phyloP scores from a whole-genome alignment of 2,113 vertebrate species.

The Prionailurus bengalensis region DNA sequence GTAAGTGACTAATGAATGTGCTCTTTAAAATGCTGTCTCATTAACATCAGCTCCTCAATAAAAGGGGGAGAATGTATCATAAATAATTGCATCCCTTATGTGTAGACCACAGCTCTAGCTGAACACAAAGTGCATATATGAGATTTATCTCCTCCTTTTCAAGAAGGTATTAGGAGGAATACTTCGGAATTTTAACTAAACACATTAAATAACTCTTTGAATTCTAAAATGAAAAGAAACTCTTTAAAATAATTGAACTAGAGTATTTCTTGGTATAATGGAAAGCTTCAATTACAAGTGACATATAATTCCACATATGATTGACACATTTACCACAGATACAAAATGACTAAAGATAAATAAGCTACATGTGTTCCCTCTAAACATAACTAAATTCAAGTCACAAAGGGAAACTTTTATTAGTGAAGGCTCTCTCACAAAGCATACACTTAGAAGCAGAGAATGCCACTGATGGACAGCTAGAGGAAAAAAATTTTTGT shows the following conservation, averaged over 20 bases:
- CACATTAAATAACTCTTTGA: not conserved
- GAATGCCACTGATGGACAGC: not conserved
- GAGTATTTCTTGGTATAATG: slow-evolving; percentile 31
- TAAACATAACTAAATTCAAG: slow-evolving; percentile 50
- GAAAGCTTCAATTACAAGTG: slow-evolving; percentile 53
- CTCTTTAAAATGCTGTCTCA: slow-evolving; percentile 73
- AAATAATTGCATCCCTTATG: slow-evolving; percentile 68
- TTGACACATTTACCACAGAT: slow-evolving; percentile 54
- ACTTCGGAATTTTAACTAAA: slow-evolving; percentile 44
- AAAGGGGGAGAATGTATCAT: slow-evolving; percentile 69
- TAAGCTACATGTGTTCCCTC: not conserved
- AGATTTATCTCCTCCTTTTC: slow-evolving; percentile 24
- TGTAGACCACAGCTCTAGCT: slow-evolving; percentile 60
- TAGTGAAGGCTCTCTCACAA: slow-evolving; percentile 1
- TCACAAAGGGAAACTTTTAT: slow-evolving; percentile 11
- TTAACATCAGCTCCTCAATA: slow-evolving; percentile 77
- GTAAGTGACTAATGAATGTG: slow-evolving; percentile 74
- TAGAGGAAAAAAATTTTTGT: not conserved
- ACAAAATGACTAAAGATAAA: slow-evolving; percentile 53
- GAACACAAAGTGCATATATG: not conserved
- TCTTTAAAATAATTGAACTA: not conserved
- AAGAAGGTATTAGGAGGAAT: not conserved
- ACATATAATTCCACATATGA: slow-evolving; percentile 52
- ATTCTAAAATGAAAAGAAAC: not conserved
- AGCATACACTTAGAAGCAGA: not conserved